Percentiles rank a stretch among this genome's conserved stretches.
Conservation (phyloP, 2,888 invertebrate species). For the Melanotus villosus region DNA sequence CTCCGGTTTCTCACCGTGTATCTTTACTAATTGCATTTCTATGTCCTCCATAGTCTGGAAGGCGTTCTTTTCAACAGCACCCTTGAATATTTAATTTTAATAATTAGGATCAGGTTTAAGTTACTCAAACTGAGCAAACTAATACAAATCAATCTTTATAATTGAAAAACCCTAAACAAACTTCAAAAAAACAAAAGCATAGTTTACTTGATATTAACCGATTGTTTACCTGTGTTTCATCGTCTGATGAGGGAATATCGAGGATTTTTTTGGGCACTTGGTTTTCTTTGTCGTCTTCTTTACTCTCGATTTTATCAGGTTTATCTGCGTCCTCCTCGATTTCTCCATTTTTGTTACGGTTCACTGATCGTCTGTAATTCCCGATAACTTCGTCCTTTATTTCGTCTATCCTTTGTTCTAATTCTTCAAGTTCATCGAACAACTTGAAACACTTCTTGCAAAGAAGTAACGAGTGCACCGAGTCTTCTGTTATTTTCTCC, state of each 20-base stretch:
- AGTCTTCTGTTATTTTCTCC: slow-evolving; percentile 69
- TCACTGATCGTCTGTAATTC: slow-evolving; percentile 65
- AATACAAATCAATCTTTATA: no score
- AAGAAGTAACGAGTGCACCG: slow-evolving; percentile 72
- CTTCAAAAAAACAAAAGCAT: no score
- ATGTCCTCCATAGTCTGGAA: slow-evolving; percentile 64
- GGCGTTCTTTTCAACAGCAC: neutral
- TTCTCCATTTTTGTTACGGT: slow-evolving; percentile 50
- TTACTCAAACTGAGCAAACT: neutral
- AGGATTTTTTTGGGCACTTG: slow-evolving; percentile 63
- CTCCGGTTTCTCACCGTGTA: slow-evolving; percentile 56
- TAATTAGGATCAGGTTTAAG: neutral
- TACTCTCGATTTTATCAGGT: slow-evolving; percentile 44
- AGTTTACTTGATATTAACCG: no score
- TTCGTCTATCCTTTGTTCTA: slow-evolving; percentile 70
- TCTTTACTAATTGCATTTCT: slow-evolving; percentile 64
- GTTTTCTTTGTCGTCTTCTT: slow-evolving; percentile 54
- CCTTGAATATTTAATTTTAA: no score
- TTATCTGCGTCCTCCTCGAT: slow-evolving; percentile 54
- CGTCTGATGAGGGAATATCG: slow-evolving; percentile 65
- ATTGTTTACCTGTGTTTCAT: slow-evolving; percentile 59
- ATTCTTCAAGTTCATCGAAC: slow-evolving; percentile 75
- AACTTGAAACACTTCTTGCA: slow-evolving; percentile 80
- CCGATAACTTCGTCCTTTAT: slow-evolving; percentile 71
- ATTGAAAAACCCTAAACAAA: no score